These are phyloP conservation scores for Anabas testudineus DNA, from an alignment of 2,797 vertebrate species.

Conservation along the genomic window DNA sequence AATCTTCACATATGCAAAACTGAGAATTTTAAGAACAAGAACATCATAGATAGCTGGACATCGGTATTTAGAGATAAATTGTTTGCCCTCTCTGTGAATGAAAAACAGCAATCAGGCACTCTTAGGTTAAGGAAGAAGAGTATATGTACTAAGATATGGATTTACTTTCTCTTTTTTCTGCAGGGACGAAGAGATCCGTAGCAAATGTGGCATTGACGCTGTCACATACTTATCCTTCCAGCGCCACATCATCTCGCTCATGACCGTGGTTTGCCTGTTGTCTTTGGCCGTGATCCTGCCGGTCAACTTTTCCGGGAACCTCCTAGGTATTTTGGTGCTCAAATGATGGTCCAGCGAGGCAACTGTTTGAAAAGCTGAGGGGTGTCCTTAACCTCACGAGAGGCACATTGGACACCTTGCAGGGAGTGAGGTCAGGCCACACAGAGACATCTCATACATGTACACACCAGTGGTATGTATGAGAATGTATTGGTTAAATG, in stretches of 20 bases:
- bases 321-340: slow-evolving; percentile 89
- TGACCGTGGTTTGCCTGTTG: slow-evolving; percentile 91
- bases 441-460: slow-evolving; percentile 56
- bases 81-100: slow-evolving; percentile 2
- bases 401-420: slow-evolving; percentile 23
- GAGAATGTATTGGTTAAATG: slow-evolving; percentile 20
- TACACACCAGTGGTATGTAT: slow-evolving; percentile 17
- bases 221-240: slow-evolving; percentile 97
- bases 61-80: slow-evolving; percentile 5
- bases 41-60: neutral
- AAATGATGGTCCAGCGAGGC: slow-evolving; percentile 35
- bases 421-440: slow-evolving; percentile 54
- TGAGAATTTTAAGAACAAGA: slow-evolving; percentile 11
- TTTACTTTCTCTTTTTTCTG: slow-evolving; percentile 30
- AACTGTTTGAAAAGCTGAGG: slow-evolving; percentile 49
- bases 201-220: slow-evolving; percentile 95
- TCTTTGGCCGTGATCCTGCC: slow-evolving; percentile 95
- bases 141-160: neutral
- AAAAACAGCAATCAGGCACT: neutral
- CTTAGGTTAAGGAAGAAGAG: neutral
- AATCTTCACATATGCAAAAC: neutral
- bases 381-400: slow-evolving; percentile 60
- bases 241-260: slow-evolving; percentile 93
- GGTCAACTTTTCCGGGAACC: slow-evolving; percentile 93
- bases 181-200: slow-evolving; percentile 96